These are phyloP conservation scores for Ypsolopha sequella DNA, from an alignment of 2,888 invertebrate species.

Conservation along the genomic window DNA sequence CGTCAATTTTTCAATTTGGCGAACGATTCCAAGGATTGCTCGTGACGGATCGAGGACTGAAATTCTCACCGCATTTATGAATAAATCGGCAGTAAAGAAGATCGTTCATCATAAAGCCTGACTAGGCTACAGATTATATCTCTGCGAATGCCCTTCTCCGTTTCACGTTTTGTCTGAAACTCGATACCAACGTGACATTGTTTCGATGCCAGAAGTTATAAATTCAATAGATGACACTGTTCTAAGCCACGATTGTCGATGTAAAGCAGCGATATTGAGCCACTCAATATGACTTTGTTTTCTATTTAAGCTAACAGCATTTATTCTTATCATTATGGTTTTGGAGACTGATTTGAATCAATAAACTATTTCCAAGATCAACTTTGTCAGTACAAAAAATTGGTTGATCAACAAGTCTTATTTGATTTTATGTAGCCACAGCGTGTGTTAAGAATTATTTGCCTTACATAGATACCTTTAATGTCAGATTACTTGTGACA, in stretches of 20 bases:
- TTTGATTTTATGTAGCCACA: too few species aligned
- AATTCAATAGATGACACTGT: background rate
- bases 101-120: conserved; percentile 17
- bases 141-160: background rate
- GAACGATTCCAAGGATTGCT: conserved; percentile 19
- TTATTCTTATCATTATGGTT: too few species aligned
- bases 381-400: too few species aligned
- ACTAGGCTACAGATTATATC: conserved; percentile 1
- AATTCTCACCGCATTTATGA: conserved; percentile 43
- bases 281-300: background rate
- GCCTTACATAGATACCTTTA: too few species aligned
- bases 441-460: too few species aligned
- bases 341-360: too few species aligned
- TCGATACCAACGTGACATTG: background rate
- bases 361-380: too few species aligned
- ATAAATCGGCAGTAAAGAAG: conserved; percentile 34
- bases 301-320: too few species aligned
- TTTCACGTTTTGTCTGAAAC: conserved; percentile 1
- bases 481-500: too few species aligned
- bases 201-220: background rate
- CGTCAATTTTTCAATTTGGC: background rate
- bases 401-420: too few species aligned
- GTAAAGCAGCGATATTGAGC: background rate
- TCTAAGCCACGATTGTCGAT: background rate
- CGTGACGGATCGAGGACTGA: conserved; percentile 42